Base-by-base conservation (phyloP, 2,888 invertebrate species). In the Agrotis puta region DNA sequence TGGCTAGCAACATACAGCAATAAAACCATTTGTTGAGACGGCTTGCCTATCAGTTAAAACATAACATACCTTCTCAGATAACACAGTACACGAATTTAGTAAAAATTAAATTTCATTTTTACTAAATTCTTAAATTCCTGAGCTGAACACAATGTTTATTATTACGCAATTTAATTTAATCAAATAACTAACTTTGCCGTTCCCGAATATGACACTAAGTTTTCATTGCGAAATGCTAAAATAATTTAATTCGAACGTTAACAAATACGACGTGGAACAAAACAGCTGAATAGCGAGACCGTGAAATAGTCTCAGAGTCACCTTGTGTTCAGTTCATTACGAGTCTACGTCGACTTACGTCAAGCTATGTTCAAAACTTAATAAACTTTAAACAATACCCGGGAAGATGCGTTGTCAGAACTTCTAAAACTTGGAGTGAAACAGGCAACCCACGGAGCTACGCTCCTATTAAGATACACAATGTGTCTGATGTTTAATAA, bases 381-480 rank as follows among this genome's bases (percentile, higher is more conserved):
- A 93, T 94, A 93, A 95, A 95, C 93, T 95, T 94, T 92, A 93
- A 94, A 95, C 94, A 95, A 94, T 93, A 93, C 91, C 88, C 89
- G 87, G 86, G 92, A 92, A 93, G 93, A 94, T 93, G 92, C 92
- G 94, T 93, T 94, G 94, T 94, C 95, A 94, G 93, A 94, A 94
- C 88, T 94, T 93, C 86, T 85, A 88, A 88, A 93, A 92, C 92
- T 92, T 88, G 81, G 89, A 90, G 91, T 91, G 91, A 91, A 94
- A 92, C 93, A 91, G 89, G 88, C 89, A 91, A 90, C 92, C 86
- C 87, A 77, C 87, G 83, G 92, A 93, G 90, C 92, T 93, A 87
- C 87, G 85, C 87, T 88, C 91, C 92, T 92, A 93, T 94, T 94
- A 94, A 91, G 88, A 92, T 91, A 91, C 90, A 93, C 90, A 93